Percentiles rank a stretch among this genome's conserved stretches.
Evolutionary conservation across 2,113 vertebrate genomes (phyloP).

Genomic region (Ivindomyrus marchei): DNA sequence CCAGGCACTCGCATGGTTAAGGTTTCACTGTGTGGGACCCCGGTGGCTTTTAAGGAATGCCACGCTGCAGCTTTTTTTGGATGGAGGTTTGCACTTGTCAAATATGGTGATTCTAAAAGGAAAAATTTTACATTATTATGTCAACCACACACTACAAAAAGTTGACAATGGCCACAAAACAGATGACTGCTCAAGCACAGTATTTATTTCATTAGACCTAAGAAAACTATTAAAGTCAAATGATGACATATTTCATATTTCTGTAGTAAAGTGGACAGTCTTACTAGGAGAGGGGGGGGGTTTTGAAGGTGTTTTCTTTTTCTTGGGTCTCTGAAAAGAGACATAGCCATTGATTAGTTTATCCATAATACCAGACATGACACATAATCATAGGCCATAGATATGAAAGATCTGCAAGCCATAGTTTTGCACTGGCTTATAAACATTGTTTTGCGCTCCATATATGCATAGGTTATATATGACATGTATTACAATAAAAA

Average conservation of each 20-base stretch:
- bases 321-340: conserved; percentile 62
- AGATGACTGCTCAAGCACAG: not conserved
- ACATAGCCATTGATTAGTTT: not conserved
- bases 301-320: conserved; percentile 58
- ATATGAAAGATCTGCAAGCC: not conserved
- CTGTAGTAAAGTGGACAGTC: conserved; percentile 27
- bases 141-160: conserved; percentile 8
- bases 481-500: not conserved
- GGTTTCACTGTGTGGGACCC: conserved; percentile 42
- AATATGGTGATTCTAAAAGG: conserved; percentile 77
- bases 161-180: not conserved
- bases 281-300: conserved; percentile 76
- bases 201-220: not conserved
- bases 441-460: not conserved
- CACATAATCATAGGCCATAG: not conserved
- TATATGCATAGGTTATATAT: not conserved
- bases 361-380: not conserved
- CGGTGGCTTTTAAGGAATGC: conserved; percentile 57
- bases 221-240: not conserved
- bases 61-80: conserved; percentile 62
- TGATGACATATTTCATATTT: not conserved
- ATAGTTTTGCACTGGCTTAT: not conserved
- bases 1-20: conserved; percentile 44
- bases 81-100: conserved; percentile 62
- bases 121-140: conserved; percentile 10